Conservation (phyloP, 1,140 invertebrate species). For the Octopus sinensis region DNA sequence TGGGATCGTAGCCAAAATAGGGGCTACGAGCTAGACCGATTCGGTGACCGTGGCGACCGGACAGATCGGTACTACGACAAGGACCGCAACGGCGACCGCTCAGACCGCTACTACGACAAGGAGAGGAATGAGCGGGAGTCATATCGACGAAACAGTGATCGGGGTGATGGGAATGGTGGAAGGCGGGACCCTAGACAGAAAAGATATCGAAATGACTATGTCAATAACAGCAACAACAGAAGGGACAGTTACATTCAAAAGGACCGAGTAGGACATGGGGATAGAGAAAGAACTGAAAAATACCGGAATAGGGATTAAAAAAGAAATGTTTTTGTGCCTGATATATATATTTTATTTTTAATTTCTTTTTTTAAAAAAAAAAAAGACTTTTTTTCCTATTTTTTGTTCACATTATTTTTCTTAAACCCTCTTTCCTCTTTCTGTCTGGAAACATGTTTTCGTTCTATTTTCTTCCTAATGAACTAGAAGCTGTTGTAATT, state of each 20-base stretch:
- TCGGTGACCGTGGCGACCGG: not conserved
- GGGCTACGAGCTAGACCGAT: slow-evolving; percentile 2
- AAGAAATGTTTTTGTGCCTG: not conserved
- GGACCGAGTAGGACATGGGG: slow-evolving; percentile 25
- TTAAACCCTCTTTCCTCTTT: too few relatives aligned
- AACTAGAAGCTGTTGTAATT: too few relatives aligned
- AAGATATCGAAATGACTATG: slow-evolving; percentile 39
- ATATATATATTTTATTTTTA: too few relatives aligned
- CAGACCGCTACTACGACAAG: slow-evolving; percentile 6
- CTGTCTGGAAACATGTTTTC: too few relatives aligned
- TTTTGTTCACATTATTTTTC: too few relatives aligned
- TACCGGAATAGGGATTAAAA: slow-evolving; percentile 31
- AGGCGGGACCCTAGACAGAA: slow-evolving; percentile 12
- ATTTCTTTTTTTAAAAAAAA: too few relatives aligned
- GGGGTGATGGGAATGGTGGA: not conserved
- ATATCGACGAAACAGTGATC: not conserved
- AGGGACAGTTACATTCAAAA: slow-evolving; percentile 37
- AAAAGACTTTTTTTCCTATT: too few relatives aligned
- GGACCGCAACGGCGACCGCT: not conserved
- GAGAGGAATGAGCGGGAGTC: slow-evolving; percentile 12
- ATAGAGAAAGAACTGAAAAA: slow-evolving; percentile 26
- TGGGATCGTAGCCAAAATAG: not conserved
- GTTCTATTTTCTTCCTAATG: too few relatives aligned
- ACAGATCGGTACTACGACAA: not conserved
- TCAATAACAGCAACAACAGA: slow-evolving; percentile 18